Base-by-base conservation (phyloP, 2,797 vertebrate genomes). In the Aythya fuligula region DNA sequence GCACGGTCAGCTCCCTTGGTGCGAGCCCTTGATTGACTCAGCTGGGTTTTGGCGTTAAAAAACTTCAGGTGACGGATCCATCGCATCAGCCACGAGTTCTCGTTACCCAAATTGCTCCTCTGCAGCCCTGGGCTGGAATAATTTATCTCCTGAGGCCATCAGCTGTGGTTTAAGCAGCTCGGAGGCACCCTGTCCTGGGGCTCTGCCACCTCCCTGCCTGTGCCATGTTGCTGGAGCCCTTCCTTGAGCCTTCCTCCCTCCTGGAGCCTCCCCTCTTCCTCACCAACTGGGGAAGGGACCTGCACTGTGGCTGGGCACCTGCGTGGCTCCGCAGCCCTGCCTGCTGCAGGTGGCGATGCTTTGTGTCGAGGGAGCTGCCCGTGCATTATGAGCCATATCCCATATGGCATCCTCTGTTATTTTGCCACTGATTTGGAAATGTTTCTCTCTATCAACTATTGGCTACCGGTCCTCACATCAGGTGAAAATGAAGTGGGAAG, bases 81-180 rank as follows among this genome's bases (percentile, higher is more conserved):
- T 22, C 62, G 66, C 41, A 54, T 47, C 72, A 73, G 65, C 62
- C 60, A 66, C 34, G 22, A 72, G 58, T 58, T 90, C 89, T 84
- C 61, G 28, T 78, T 76, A 76, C 28, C 74, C 84, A 76, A 70
- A 79, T 81, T 65, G 45, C 67, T 76, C 38, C 79, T 85, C 65
- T 62, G 70, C n/a, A 79, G 56, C 71, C 90, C 85, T 56, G 56
- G 36, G 64, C 18, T n/a, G n/a, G 47, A 66, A 76, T 58, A 7
- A 47, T 90, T 78, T 87, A 8, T 92, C 78, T 65, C 39, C 53
- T 82, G 66, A 82, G 64, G 24, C 24, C 30, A 30, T 36, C 27
- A 17, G 47, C 49, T 60, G 74, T 15, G 74, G 92, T 47, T 65
- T 39, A 47, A 84, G 43, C 24, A n/a, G 3, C 56, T 74, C 22